These are phyloP conservation scores for Seladonia tumulorum DNA, from an alignment of 2,888 invertebrate genomes.

Conservation along the genomic window DNA sequence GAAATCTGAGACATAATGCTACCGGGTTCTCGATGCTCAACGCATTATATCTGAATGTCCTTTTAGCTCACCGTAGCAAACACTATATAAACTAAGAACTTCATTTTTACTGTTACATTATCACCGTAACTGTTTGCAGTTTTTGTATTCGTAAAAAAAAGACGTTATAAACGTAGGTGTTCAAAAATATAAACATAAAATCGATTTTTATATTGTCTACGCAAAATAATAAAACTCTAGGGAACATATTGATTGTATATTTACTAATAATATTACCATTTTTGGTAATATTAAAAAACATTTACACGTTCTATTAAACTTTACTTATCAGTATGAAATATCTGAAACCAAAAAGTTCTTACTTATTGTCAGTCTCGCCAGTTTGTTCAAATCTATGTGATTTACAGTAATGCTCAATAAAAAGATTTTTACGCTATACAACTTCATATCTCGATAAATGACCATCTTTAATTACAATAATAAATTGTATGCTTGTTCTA, in stretches of 20 bases:
- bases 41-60: not conserved
- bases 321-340: not conserved
- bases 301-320: not conserved
- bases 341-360: not conserved
- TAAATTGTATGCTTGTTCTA: not conserved
- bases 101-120: not conserved
- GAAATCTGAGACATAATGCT: not conserved
- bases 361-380: not conserved
- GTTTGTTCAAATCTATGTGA: not conserved
- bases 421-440: not conserved
- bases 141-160: not conserved
- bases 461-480: not conserved
- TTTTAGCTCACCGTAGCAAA: not conserved
- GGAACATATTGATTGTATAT: no score
- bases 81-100: not conserved
- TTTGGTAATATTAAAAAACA: not conserved
- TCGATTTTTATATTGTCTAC: no score
- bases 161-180: not conserved
- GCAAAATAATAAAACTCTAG: no score
- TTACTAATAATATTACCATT: no score
- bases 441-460: not conserved
- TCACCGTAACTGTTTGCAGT: not conserved
- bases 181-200: not conserved
- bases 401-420: not conserved
- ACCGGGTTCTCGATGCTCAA: not conserved